Base-by-base conservation (phyloP, 1,140 invertebrate genomes). In the Drosophila auraria region DNA sequence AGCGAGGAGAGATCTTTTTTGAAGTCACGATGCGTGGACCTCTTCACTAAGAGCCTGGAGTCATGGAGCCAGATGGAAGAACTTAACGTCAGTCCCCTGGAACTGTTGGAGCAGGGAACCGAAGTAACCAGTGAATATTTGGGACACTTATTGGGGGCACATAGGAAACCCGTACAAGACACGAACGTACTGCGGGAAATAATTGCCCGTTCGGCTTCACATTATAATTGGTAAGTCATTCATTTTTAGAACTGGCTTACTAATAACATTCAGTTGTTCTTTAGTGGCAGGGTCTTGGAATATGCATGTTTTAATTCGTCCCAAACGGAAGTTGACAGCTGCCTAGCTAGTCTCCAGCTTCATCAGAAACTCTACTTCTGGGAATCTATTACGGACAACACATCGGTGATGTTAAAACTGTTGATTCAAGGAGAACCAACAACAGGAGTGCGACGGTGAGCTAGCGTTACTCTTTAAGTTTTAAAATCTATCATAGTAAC, bases 101-200 rank as follows among this genome's bases (percentile, higher is more conserved):
- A 54, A 17, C 27, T 54, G 2, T 0, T 54, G n/a, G 2, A n/a
- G 2, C 9, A 33, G 12, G 27, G 51, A 2, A 54, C 5, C 2
- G 2, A 17, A 0, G 1, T 3, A 1, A 17, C 27, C 6, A 30
- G 27, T 7, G 27, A 30, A 14, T 54, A 1, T 7, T 3, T 33
- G 5, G 0, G 5, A 0, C 0, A 0, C 1, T 33, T 33, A 7
- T 17, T 54, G 11, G 0, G 3, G 4, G 1, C 3, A 0, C 51
- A 54, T 30, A 4, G 12, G 2, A n/a, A 54, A 17, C n/a, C 27
- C 7, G 14, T 54, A 30, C 12, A 14, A 17, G 51, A 54, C 51
- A 15, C 6, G 11, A 54, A 14, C 1, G 11, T 33, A 7, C 27
- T 54, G 11, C 2, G 15, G 1, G 27, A 3, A 2, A 9, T 54